phyloP scores from a whole-genome alignment of 1,140 invertebrate species.

The Bombus breviceps region DNA sequence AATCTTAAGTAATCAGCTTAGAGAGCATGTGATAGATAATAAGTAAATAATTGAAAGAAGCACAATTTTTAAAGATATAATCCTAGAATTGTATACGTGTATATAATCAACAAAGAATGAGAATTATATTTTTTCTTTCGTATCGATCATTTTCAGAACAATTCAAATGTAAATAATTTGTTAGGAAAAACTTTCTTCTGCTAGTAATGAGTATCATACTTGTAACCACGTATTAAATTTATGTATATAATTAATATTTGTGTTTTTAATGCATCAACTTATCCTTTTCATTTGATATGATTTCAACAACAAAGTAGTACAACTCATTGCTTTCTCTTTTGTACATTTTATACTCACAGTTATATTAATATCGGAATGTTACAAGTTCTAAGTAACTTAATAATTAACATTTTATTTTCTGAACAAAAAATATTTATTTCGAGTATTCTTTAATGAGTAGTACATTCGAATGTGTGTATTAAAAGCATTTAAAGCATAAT shows the following conservation, averaged over 20 bases:
- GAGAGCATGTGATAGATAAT: constrained; percentile 54
- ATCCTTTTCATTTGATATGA: constrained; percentile 1
- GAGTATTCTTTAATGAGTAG: background rate
- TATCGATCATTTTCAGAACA: constrained; percentile 55
- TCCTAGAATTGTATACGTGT: constrained; percentile 47
- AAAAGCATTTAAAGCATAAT: background rate
- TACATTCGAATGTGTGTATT: background rate
- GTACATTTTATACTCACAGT: background rate
- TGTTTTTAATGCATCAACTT: constrained; percentile 17
- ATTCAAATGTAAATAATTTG: constrained; percentile 71
- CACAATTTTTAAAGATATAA: constrained; percentile 54
- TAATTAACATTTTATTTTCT: background rate
- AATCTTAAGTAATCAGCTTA: constrained; percentile 54
- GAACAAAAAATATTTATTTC: background rate
- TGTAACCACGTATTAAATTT: constrained; percentile 57
- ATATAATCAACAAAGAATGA: constrained; percentile 58
- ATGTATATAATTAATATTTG: constrained; percentile 57
- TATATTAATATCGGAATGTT: background rate
- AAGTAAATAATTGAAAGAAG: constrained; percentile 22
- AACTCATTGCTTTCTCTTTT: background rate
- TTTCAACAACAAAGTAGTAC: background rate
- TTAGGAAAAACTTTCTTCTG: constrained; percentile 44
- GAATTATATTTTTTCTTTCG: constrained; percentile 71
- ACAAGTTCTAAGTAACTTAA: background rate
- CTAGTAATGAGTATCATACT: constrained; percentile 32